These are phyloP conservation scores for Melipona bicolor DNA, from an alignment of 2,888 invertebrate species.

Conservation along the genomic window DNA sequence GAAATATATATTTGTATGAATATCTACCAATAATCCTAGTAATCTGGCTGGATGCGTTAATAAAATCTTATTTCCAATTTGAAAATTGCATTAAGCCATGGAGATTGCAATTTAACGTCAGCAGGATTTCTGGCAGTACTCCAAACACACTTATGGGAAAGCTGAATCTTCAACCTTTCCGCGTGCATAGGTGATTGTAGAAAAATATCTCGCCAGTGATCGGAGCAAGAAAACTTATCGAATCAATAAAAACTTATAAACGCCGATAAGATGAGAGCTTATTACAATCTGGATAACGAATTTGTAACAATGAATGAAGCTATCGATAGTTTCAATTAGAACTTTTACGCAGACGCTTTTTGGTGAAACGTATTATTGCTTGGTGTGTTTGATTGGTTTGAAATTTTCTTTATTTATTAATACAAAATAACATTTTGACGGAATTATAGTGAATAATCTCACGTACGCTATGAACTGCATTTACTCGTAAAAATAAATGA, in stretches of 20 bases:
- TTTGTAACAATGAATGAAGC: constrained; percentile 11
- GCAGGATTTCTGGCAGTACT: neutral
- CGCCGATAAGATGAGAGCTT: neutral
- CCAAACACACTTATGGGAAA: constrained; percentile 8
- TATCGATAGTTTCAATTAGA: constrained; percentile 17
- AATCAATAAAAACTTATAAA: constrained; percentile 14
- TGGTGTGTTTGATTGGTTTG: neutral
- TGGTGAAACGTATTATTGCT: neutral
- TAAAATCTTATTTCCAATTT: constrained; percentile 29
- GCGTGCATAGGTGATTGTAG: neutral
- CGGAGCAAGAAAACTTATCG: neutral
- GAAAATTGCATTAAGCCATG: constrained; percentile 15
- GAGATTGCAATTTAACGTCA: constrained; percentile 36
- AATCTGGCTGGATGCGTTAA: neutral
- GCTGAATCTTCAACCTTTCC: constrained; percentile 19
- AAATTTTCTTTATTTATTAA: neutral
- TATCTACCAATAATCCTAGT: too few relatives aligned
- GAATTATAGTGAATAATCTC: neutral
- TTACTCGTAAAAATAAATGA: neutral
- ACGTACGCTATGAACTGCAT: neutral
- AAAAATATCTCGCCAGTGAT: constrained; percentile 14
- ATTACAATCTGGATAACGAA: constrained; percentile 1
- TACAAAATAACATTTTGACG: neutral
- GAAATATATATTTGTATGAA: too few relatives aligned
- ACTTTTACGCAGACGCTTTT: constrained; percentile 12